phyloP scores from a whole-genome alignment of 2,888 invertebrate species.

The Lasius fuliginosus region DNA sequence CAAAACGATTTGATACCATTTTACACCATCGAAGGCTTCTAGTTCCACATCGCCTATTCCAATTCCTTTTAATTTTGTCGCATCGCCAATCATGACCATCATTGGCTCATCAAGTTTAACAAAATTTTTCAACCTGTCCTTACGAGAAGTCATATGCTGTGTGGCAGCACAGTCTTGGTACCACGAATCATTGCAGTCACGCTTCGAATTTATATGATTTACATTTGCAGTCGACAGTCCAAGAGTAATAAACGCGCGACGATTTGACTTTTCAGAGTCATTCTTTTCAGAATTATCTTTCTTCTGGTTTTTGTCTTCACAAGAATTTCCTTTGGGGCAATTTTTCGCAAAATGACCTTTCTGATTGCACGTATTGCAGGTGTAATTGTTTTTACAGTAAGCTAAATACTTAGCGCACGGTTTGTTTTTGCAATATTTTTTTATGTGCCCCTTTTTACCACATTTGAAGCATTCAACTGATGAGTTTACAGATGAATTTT shows the following conservation, averaged over 20 bases:
- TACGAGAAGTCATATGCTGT: slow-evolving; percentile 73
- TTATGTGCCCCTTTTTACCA: slow-evolving; percentile 68
- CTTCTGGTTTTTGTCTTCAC: not conserved
- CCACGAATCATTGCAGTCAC: slow-evolving; percentile 60
- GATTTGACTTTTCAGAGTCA: slow-evolving; percentile 38
- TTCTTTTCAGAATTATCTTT: slow-evolving; percentile 50
- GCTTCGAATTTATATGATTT: slow-evolving; percentile 26
- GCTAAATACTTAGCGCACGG: slow-evolving; percentile 71
- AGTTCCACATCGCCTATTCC: slow-evolving; percentile 71
- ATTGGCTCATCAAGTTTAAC: slow-evolving; percentile 60
- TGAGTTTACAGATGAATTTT: no score
- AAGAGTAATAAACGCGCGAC: slow-evolving; percentile 65
- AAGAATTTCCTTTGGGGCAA: slow-evolving; percentile 69
- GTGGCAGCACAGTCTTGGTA: slow-evolving; percentile 76
- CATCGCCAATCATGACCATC: slow-evolving; percentile 69
- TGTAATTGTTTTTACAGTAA: slow-evolving; percentile 74
- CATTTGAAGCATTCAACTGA: slow-evolving; percentile 68
- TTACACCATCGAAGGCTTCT: slow-evolving; percentile 72
- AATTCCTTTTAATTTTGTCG: slow-evolving; percentile 71
- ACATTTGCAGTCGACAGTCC: slow-evolving; percentile 63
- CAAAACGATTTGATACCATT: slow-evolving; percentile 66
- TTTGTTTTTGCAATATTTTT: slow-evolving; percentile 68
- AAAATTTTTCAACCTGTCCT: slow-evolving; percentile 70
- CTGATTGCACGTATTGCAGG: slow-evolving; percentile 73
- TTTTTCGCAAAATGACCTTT: slow-evolving; percentile 67